phyloP scores from a whole-genome alignment of 2,113 vertebrate genomes.

The Plecotus auritus region DNA sequence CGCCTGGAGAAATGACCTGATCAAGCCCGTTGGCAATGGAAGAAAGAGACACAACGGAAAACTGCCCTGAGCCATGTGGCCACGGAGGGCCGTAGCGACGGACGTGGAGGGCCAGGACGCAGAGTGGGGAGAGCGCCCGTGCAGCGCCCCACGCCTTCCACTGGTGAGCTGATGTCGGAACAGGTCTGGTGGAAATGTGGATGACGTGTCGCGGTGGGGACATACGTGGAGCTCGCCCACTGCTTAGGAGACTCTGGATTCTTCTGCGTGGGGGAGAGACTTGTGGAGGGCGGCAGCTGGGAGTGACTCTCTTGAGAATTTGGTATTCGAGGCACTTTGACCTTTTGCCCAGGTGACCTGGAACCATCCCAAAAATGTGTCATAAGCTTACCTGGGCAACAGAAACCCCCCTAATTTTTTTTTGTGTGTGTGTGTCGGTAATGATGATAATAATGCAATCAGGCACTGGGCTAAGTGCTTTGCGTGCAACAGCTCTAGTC shows the following conservation, averaged over 20 bases:
- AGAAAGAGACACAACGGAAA: not conserved
- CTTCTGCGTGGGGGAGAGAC: not conserved
- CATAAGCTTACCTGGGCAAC: not conserved
- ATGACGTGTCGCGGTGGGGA: not conserved
- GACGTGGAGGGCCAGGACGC: not conserved
- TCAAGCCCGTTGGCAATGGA: not conserved
- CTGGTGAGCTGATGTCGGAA: not conserved
- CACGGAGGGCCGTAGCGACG: not conserved
- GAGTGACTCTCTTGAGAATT: not conserved
- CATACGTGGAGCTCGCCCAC: not conserved
- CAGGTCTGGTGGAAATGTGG: not conserved
- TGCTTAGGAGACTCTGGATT: not conserved
- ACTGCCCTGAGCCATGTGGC: not conserved
- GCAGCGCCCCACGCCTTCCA: not conserved
- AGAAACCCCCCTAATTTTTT: not conserved
- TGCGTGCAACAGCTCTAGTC: rapidly evolving
- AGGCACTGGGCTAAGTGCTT: not conserved
- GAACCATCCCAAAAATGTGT: not conserved
- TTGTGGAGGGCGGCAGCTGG: not conserved
- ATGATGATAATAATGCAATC: not conserved
- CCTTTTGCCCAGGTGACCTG: not conserved
- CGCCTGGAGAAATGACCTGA: not conserved
- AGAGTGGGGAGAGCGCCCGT: not conserved
- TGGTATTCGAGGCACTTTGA: not conserved
- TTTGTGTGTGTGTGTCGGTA: not conserved